phyloP scores from a whole-genome alignment of 2,888 invertebrate genomes.

The Lithosia quadra region DNA sequence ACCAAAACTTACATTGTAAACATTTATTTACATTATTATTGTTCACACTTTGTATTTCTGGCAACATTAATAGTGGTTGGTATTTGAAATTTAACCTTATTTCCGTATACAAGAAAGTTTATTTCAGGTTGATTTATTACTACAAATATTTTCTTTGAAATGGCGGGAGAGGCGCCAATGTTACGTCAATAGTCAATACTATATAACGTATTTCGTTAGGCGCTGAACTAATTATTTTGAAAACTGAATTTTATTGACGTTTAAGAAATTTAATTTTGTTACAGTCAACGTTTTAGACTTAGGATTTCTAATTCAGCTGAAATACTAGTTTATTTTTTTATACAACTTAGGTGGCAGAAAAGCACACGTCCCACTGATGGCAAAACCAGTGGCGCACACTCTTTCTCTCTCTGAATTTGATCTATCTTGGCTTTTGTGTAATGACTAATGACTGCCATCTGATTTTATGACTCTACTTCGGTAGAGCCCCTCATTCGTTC shows the following conservation, averaged over 20 bases:
- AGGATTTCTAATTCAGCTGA: no score
- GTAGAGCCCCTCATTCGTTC: no score
- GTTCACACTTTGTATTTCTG: slow-evolving; percentile 7
- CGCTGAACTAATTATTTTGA: neutral
- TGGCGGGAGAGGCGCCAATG: neutral
- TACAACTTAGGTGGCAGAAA: no score
- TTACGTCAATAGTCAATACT: slow-evolving; percentile 8
- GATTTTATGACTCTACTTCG: no score
- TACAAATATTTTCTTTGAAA: neutral
- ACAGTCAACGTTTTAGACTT: no score
- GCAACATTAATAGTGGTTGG: neutral
- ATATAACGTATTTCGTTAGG: neutral
- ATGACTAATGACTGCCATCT: no score
- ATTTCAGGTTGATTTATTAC: neutral
- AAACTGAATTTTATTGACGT: neutral
- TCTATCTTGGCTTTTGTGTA: no score
- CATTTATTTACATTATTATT: neutral
- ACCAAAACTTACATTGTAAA: slow-evolving; percentile 5
- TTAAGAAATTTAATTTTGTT: neutral
- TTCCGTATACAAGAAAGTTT: neutral
- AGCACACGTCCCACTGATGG: no score
- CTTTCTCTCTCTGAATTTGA: no score
- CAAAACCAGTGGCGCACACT: no score
- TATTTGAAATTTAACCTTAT: neutral
- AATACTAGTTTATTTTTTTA: no score